These are phyloP conservation scores for Dichetophora obliterata DNA, from an alignment of 2,888 invertebrate species.

Conservation along the genomic window DNA sequence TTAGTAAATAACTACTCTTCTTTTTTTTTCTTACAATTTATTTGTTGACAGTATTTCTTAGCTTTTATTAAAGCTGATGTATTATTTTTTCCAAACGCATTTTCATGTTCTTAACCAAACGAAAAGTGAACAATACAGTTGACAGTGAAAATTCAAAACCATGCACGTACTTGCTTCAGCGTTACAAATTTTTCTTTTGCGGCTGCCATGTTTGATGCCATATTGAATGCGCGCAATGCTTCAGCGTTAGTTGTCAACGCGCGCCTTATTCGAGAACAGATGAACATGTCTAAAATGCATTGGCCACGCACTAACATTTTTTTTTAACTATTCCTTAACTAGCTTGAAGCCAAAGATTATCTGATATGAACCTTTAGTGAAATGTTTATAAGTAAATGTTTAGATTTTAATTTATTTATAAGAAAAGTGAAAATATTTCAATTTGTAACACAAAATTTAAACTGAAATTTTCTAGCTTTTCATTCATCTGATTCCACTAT, in stretches of 20 bases:
- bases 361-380: background rate
- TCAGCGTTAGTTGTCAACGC: background rate
- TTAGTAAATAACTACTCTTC: background rate
- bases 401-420: too few relatives aligned
- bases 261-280: background rate
- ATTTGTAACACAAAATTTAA: too few relatives aligned
- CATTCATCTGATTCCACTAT: too few relatives aligned
- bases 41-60: background rate
- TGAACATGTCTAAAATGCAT: background rate
- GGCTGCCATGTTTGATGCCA: constrained; percentile 13
- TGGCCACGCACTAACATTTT: background rate
- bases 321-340: background rate
- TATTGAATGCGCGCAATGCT: constrained; percentile 8
- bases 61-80: constrained; percentile 9
- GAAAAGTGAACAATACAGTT: background rate
- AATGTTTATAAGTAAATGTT: too few relatives aligned
- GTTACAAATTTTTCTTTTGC: background rate
- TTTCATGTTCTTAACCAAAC: constrained; percentile 2
- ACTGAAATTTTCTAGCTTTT: too few relatives aligned
- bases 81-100: constrained; percentile 22
- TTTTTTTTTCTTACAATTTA: background rate
- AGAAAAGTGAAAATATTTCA: too few relatives aligned
- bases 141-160: background rate
- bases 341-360: constrained; percentile 13
- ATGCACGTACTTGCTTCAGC: background rate